Evolutionary conservation across 2,797 vertebrate genomes (phyloP).

Genomic region (Pseudotriccus pelzelni): DNA sequence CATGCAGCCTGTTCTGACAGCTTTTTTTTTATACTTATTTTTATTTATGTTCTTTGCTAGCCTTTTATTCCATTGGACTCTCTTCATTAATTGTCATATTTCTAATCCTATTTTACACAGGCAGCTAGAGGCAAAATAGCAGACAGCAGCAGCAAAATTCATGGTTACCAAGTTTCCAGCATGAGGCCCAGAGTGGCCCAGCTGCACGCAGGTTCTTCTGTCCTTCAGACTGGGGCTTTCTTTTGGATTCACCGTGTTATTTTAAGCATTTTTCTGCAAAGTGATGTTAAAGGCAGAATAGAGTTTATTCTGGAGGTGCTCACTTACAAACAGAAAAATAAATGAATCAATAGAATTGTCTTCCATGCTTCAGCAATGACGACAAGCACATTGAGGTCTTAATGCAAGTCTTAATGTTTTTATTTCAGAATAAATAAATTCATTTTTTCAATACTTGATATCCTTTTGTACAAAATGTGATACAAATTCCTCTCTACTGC

Average conservation of each 20-base stretch:
- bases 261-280: background rate
- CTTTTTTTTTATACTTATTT: background rate
- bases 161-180: background rate
- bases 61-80: background rate
- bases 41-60: background rate
- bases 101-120: slow-evolving; percentile 4
- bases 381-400: background rate
- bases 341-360: background rate
- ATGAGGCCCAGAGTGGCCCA: background rate
- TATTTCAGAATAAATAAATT: background rate
- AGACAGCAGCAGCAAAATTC: background rate
- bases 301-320: background rate
- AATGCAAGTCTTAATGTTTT: background rate
- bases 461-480: background rate
- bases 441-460: background rate
- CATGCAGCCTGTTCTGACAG: background rate
- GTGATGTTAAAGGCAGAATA: background rate
- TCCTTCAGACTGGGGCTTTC: background rate
- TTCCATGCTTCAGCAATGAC: background rate
- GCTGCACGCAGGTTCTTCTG: background rate
- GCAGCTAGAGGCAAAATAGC: background rate
- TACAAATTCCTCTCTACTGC: background rate
- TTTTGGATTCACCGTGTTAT: background rate
- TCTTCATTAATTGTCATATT: slow-evolving; percentile 11
- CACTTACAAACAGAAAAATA: background rate